Evolutionary conservation across 2,113 vertebrate species (phyloP), one percentile per base, ranked within the genome.

Genomic region (Sigmodon hispidus): DNA sequence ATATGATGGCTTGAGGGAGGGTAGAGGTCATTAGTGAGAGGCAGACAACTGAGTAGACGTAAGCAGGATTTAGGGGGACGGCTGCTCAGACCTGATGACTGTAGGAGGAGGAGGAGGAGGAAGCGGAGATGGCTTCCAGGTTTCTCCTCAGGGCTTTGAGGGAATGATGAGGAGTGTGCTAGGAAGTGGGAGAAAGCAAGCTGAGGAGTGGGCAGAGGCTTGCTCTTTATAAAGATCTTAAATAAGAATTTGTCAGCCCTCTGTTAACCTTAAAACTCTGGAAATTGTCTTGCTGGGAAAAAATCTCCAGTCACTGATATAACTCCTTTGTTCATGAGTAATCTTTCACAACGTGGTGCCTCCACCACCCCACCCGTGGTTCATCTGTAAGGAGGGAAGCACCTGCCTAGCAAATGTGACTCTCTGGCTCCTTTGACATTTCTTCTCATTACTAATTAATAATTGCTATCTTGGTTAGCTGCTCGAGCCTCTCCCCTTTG

Each of bases 391-490:
- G 87, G 52, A 80, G 67, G 67, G 65, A 76, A 69, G 67, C 86
- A 81, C 11, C 24, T 80, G 43, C 48, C 29, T 61, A n/a, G 48
- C 94, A 36, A 69, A 59, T 75, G 65, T 92, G 81, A 77, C 61
- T 73, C 0, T 72, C 65, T 55, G 22, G 34, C 67, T 73, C 59
- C 57, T 50, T 80, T 73, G 92, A 22, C 75, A 55, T 95, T 92
- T 92, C 65, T 83, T 90, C 43, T 87, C 29, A 50, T 94, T 57
- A 63, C 92, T 92, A 72, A 91, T 79, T 91, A 93, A 77, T 89
- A 81, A 89, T 69, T 59, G 63, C 34, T 83, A 40, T 63, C 90
- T 93, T n/a, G 16, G 5, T 91, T 83, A 87, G 90, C 87, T 67
- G 5, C 67, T 73, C 87, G 75, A 73, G 43, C 57, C 85, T 57